Evolutionary conservation across 2,888 invertebrate genomes (phyloP).

Genomic region (Rutpela maculata): DNA sequence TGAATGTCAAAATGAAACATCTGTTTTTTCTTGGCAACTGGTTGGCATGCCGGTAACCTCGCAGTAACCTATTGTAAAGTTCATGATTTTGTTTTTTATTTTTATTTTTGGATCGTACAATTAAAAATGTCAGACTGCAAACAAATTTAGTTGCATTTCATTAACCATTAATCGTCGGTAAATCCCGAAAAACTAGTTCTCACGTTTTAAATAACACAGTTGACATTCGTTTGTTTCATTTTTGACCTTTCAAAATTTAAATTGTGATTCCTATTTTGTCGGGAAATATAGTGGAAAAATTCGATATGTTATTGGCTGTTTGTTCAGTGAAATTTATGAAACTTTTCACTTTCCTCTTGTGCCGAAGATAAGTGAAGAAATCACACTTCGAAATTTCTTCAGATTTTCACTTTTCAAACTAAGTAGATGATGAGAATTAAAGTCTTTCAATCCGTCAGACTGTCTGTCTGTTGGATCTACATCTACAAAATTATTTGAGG

Average conservation of each 20-base stretch:
- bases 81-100: background rate
- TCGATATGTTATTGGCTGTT: background rate
- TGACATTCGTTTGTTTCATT: background rate
- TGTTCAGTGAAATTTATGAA: background rate
- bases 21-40: background rate
- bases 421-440: no score
- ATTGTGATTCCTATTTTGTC: background rate
- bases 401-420: no score
- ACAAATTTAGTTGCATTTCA: conserved; percentile 1
- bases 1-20: background rate
- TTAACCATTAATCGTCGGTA: conserved; percentile 9
- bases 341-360: no score
- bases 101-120: conserved; percentile 13
- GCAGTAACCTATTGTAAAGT: background rate
- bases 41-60: background rate
- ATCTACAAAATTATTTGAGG: no score
- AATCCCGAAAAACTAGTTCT: conserved; percentile 22
- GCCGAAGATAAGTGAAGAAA: no score
- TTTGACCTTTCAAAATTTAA: background rate
- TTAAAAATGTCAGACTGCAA: conserved; percentile 13
- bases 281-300: background rate
- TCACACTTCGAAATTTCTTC: no score
- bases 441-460: no score
- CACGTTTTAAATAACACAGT: conserved; percentile 3
- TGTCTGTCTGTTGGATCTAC: no score